Base-by-base conservation (phyloP, 2,797 vertebrate species). In the Pipistrellus nathusii region DNA sequence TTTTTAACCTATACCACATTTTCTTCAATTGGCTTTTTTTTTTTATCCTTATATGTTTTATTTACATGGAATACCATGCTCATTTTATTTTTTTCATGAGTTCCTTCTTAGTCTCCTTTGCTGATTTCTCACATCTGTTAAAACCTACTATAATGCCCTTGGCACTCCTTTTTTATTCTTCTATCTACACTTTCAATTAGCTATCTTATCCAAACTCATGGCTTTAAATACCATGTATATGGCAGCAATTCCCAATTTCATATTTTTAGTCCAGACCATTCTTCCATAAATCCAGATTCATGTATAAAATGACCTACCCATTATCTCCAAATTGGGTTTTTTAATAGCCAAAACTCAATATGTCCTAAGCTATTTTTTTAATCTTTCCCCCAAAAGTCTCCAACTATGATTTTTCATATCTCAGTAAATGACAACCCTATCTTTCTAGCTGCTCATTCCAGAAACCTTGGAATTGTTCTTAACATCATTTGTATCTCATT, bases 261-360 rank as follows among this genome's bases (percentile, higher is more conserved):
- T 46, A 38, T 32, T 38, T 80, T 30, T 64, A 80, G 41, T 55
- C 3, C 23, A 46, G 15, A 87, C 3, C 3, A 46, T 71, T 71
- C 18, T 66, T 62, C 30, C 14, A 53, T 51, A 95, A 57, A 81
- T 38, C 2, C 46, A 76, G 51, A 81, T 7, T 83, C 35, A 30
- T 27, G 44, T 14, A 44, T 71, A 91, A 85, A 88, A 81, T n/a
- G 20, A 46, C 12, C 38, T 76, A 18, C 32, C 64, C 55, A 75
- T 44, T 57, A 17, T 71, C 27, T 86, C 32, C 48, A 81, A 18
- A 44, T 44, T 57, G 23, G 18, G 53, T 25, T n/a, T 88, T 93
- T 85, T 77, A 93, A 82, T n/a, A 82, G 59, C 4, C 35, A 32
- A 92, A 30, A 93, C 20, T 78, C 55, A 48, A 32, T 21, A 73